Evolutionary conservation across 2,888 invertebrate genomes (phyloP).

Genomic region (Nycteola revayana): DNA sequence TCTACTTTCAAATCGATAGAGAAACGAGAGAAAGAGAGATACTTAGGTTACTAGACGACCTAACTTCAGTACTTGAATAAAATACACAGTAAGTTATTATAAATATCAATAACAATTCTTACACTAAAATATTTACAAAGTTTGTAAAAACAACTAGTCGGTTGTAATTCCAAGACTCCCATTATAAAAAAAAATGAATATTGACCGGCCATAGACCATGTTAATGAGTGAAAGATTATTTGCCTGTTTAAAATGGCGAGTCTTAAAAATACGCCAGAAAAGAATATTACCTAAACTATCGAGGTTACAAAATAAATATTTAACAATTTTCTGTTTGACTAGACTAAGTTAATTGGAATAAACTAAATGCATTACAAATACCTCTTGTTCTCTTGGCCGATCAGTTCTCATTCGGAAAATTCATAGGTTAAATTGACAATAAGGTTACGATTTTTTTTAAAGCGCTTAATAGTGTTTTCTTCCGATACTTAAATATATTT

Average conservation of each 20-base stretch:
- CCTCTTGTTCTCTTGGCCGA: slow-evolving; percentile 22
- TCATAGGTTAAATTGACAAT: too few relatives aligned
- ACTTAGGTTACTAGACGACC: slow-evolving; percentile 41
- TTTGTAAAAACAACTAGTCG: slow-evolving; percentile 40
- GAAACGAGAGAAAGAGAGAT: slow-evolving; percentile 55
- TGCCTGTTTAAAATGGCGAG: slow-evolving; percentile 12
- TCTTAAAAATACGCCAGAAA: slow-evolving; percentile 26
- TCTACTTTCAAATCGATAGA: slow-evolving; percentile 51
- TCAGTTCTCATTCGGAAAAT: slow-evolving; percentile 13
- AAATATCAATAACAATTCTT: slow-evolving; percentile 53
- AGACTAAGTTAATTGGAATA: slow-evolving; percentile 26
- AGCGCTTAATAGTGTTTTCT: too few relatives aligned
- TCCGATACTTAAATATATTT: too few relatives aligned
- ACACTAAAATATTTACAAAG: slow-evolving; percentile 52
- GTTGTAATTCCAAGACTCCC: slow-evolving; percentile 31
- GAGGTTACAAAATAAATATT: slow-evolving; percentile 18
- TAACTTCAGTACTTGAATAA: slow-evolving; percentile 51
- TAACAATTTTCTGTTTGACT: slow-evolving; percentile 30
- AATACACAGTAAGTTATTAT: slow-evolving; percentile 53
- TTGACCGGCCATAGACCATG: too few relatives aligned
- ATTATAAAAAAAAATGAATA: too few relatives aligned
- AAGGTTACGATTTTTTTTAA: too few relatives aligned
- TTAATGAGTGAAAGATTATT: too few relatives aligned
- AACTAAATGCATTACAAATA: slow-evolving; percentile 29
- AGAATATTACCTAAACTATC: slow-evolving; percentile 30